These are phyloP conservation scores for Listrodromus nycthemerus DNA, from an alignment of 2,888 invertebrate genomes.

Conservation along the genomic window DNA sequence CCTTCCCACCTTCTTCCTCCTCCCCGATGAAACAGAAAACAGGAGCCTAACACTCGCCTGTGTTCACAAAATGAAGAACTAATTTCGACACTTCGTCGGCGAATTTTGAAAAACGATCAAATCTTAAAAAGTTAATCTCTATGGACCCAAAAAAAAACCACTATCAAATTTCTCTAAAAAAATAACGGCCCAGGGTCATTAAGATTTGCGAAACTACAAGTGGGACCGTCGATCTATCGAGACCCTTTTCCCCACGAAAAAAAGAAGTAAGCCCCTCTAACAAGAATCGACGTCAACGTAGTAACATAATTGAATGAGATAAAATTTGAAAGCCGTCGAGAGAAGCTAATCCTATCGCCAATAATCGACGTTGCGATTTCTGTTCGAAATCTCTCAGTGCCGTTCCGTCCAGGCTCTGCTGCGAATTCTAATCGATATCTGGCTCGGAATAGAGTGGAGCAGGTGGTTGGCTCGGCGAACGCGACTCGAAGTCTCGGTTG, in stretches of 20 bases:
- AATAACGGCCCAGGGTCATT: too few relatives aligned
- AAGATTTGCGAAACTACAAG: too few relatives aligned
- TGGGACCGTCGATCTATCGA: too few relatives aligned
- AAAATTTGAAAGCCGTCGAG: conserved; percentile 37
- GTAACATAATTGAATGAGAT: conserved; percentile 9
- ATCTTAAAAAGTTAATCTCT: too few relatives aligned
- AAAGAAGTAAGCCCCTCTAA: neutral
- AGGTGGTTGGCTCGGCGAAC: conserved; percentile 1
- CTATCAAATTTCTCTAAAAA: too few relatives aligned
- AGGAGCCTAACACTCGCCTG: conserved; percentile 52
- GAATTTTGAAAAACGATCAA: neutral
- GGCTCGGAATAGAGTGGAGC: neutral
- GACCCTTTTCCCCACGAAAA: neutral
- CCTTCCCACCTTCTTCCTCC: neutral
- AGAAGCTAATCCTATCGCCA: conserved; percentile 5
- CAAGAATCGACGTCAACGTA: conserved; percentile 5
- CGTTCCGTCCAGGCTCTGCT: neutral
- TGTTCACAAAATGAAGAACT: conserved; percentile 55
- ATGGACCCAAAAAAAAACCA: too few relatives aligned
- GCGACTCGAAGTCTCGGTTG: neutral
- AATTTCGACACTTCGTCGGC: neutral
- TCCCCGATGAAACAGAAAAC: conserved; percentile 73
- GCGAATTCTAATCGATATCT: conserved; percentile 37
- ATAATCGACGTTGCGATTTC: conserved; percentile 28
- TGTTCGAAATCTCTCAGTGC: conserved; percentile 18